Evolutionary conservation across 2,888 invertebrate species (phyloP).

Genomic region (Zeuzera pyrina): DNA sequence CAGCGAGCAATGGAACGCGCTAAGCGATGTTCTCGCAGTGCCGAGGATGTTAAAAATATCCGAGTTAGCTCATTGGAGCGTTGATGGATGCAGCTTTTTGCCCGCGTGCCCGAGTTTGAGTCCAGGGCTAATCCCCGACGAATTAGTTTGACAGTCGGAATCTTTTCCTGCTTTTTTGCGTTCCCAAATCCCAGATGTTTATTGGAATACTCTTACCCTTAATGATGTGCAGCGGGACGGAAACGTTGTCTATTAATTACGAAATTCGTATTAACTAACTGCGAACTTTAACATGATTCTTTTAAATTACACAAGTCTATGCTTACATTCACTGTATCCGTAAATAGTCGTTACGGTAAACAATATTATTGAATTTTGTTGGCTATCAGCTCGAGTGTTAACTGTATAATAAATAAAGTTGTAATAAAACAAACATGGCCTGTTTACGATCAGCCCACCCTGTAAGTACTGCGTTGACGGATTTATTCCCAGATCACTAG

Average conservation of each 20-base stretch:
- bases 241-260: conserved; percentile 31
- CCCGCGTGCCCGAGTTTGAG: conserved; percentile 41
- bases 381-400: conserved; percentile 20
- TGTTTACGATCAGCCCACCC: conserved; percentile 30
- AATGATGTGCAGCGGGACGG: conserved; percentile 61
- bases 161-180: conserved; percentile 61
- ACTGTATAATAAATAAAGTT: conserved; percentile 25
- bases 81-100: conserved; percentile 65
- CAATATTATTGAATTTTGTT: conserved; percentile 7
- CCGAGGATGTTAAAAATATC: conserved; percentile 34
- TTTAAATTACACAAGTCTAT: conserved; percentile 2
- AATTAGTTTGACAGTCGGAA: conserved; percentile 65
- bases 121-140: conserved; percentile 44
- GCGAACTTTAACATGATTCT: conserved; percentile 7
- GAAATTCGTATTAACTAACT: conserved; percentile 5
- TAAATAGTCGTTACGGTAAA: conserved; percentile 1
- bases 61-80: conserved; percentile 30
- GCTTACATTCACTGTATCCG: not conserved
- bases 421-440: conserved; percentile 44
- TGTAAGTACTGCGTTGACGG: conserved; percentile 33
- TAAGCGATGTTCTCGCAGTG: too few species aligned
- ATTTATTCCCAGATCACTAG: conserved; percentile 32
- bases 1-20: too few species aligned
- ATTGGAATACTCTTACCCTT: conserved; percentile 40
- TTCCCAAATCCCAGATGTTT: conserved; percentile 52